Evolutionary conservation across 1,140 invertebrate species (phyloP), one percentile per base, ranked within the genome.

Genomic region (Cryptotermes secundus): DNA sequence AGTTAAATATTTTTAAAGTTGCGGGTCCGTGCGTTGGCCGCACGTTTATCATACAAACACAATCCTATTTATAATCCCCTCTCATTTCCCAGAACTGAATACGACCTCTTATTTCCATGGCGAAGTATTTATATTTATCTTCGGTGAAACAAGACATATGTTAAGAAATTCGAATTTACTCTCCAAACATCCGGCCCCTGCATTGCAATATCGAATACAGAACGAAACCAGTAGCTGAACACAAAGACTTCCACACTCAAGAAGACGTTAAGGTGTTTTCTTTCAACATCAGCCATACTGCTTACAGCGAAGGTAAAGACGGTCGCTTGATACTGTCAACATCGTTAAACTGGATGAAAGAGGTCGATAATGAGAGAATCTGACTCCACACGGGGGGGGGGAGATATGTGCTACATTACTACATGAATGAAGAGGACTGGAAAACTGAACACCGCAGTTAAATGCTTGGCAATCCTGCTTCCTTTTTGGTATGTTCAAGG

Each of bases 181-280:
- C 81, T 84, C 84, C 53, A 84, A 84, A 84, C 84, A 84, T 84
- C 84, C 84, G 80, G 84, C 34, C 45, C 34, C 26, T 34, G 72
- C 72, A 84, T 83, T 83, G 59, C 84, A 84, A 84, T 84, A 84
- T 84, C 84, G 82, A 81, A 84, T 84, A 81, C 84, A 84, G 72
- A 49, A 49, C 49, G 38, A 53, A 84, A 80, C 38, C 59, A 72
- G 59, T 72, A 72, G 59, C 59, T 72, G 59, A 45, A 82, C 81
- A 34, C 81, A 34, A 82, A 72, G 59, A 72, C 59, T 72, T 72
- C 59, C 59, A 72, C 53, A 59, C 53, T 59, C 24, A 59, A 7
- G 19, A 59, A 59, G 53, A 59, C 26, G 59, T 72, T 72, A 31
- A 31, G 59, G 59, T 72, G 59, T 72, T 72, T 72, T 72, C 59